Base-by-base conservation (phyloP, 2,797 vertebrate species). In the Galagoides demidoff region DNA sequence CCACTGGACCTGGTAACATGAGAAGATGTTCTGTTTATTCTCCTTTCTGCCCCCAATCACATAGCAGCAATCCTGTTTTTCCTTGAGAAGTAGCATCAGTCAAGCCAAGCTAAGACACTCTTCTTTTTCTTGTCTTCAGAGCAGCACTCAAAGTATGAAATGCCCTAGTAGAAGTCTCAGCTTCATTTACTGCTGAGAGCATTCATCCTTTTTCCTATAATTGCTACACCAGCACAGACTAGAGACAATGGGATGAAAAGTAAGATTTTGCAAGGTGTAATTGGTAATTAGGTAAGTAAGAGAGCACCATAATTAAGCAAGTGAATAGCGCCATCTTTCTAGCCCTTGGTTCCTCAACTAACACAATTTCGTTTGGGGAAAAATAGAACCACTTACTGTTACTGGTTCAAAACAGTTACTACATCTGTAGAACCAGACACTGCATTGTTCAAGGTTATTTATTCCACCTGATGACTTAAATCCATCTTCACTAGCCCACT, bases 21-120 rank as follows among this genome's bases (percentile, higher is more conserved):
- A 97, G 96, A 96, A 92, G 66, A 83, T 95, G 79, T 76, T 95
- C 74, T 96, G 86, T 91, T 95, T 95, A 71, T 89, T 95, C 79
- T 85, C 25, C 78, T 96, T 74, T 63, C 55, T n/a, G n/a, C 64
- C 61, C 27, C 14, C 55, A 73, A 73, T 63, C 85, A 85, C 86
- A 43, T 59, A 89, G 45, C 2, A 76, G 78, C 23, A 81, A 94
- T 89, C 49, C 43, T 71, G 37, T 89, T 92, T 96, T 95, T 43
- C 61, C 74, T 86, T 89, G 37, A 94, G 45, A 95, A 87, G 74
- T 76, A 95, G 59, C 94, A n/a, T 95, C 73, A 77, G 34, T 78
- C 22, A 63, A 92, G 73, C 4, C 34, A 82, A 29, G 27, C 68
- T 83, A 85, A 88, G 74, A 73, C 17, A 59, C 6, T 29, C 11